Percentiles rank a stretch among this genome's conserved stretches.
These are phyloP conservation scores for Paracentrotus lividus DNA, from an alignment of 53 echinoderm and acorn worm species.

Conservation along the genomic window DNA sequence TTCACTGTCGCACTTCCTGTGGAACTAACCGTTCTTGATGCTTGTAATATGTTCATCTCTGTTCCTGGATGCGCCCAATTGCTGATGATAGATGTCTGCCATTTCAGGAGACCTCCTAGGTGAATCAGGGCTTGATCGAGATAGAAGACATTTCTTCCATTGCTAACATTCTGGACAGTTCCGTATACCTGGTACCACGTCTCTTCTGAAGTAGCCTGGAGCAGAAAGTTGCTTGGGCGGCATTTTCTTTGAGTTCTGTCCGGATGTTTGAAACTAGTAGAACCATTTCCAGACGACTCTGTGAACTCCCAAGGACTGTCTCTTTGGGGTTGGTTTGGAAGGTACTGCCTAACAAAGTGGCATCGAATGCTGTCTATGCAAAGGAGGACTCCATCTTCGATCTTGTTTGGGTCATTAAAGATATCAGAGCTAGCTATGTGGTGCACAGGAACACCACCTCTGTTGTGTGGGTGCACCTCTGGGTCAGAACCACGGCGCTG, in stretches of 20 bases:
- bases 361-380: background rate
- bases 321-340: background rate
- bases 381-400: slow-evolving; percentile 16
- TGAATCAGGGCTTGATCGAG: background rate
- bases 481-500: background rate
- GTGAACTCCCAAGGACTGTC: background rate
- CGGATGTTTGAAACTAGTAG: background rate
- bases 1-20: slow-evolving; percentile 32
- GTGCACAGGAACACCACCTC: background rate
- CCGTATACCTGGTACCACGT: background rate
- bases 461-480: background rate
- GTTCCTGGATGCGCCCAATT: background rate
- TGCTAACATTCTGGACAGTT: background rate
- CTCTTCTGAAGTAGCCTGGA: background rate
- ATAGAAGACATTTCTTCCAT: background rate
- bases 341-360: background rate
- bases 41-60: background rate
- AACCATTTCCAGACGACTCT: slow-evolving; percentile 21
- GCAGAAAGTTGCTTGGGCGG: background rate
- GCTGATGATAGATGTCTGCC: background rate
- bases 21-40: background rate
- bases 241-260: background rate
- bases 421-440: background rate
- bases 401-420: background rate
- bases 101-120: background rate